Conservation (phyloP, 2,888 invertebrate species). For the Dynastes maya region DNA sequence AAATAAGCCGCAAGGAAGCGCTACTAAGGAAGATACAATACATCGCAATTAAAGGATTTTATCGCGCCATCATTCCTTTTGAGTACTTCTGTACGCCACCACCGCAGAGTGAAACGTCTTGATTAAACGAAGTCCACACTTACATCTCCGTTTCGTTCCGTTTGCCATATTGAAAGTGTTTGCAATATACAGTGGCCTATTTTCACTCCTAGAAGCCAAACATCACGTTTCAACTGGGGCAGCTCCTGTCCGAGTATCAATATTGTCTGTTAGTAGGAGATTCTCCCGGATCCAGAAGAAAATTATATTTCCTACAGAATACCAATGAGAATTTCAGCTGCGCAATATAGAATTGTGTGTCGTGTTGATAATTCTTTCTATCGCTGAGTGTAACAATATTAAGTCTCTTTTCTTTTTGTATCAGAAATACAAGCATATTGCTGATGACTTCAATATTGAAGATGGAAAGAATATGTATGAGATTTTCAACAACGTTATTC, state of each 20-base stretch:
- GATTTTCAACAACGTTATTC: too few relatives aligned
- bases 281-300: conserved; percentile 7
- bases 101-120: conserved; percentile 7
- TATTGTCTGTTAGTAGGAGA: conserved; percentile 20
- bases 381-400: too few relatives aligned
- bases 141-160: neutral
- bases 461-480: too few relatives aligned
- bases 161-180: conserved; percentile 28
- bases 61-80: neutral
- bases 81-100: neutral
- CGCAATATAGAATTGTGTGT: neutral
- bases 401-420: too few relatives aligned
- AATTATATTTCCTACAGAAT: neutral
- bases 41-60: too few relatives aligned
- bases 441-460: too few relatives aligned
- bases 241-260: conserved; percentile 7
- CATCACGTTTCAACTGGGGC: conserved; percentile 27
- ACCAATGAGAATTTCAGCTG: neutral
- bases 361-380: neutral
- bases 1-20: too few relatives aligned
- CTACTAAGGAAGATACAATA: too few relatives aligned
- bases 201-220: conserved; percentile 29
- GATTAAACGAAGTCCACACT: conserved; percentile 25
- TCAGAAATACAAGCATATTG: too few relatives aligned
- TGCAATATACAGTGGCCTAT: conserved; percentile 39